phyloP scores from a whole-genome alignment of 2,888 invertebrate species.

The Polyploca ridens region DNA sequence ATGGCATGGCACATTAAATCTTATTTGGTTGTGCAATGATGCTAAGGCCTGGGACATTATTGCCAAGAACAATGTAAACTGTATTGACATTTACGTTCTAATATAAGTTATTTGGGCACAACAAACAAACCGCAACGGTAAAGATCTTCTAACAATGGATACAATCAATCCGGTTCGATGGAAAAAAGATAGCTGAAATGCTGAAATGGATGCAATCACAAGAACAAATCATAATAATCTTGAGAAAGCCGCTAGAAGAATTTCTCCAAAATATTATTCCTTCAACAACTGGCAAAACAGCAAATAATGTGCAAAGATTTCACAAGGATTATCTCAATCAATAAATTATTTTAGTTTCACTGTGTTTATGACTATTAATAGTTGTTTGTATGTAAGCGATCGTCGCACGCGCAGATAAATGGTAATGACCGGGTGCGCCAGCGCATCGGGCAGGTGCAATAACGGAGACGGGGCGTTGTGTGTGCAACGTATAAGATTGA shows the following conservation, averaged over 20 bases:
- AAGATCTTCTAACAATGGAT: background rate
- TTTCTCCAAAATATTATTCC: too few species aligned
- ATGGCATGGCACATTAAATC: constrained; percentile 60
- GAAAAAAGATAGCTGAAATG: background rate
- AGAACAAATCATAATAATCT: constrained; percentile 15
- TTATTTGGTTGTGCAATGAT: constrained; percentile 50
- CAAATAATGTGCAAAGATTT: constrained; percentile 42
- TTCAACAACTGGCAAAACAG: constrained; percentile 21
- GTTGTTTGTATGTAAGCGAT: constrained; percentile 45
- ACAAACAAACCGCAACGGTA: constrained; percentile 15
- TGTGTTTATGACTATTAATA: constrained; percentile 52
- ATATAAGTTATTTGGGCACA: constrained; percentile 41
- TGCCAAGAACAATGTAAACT: constrained; percentile 49
- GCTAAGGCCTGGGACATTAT: constrained; percentile 39
- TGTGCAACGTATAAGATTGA: background rate
- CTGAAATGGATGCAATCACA: constrained; percentile 12
- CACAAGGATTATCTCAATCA: constrained; percentile 50
- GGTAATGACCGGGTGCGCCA: constrained; percentile 45
- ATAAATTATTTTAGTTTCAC: constrained; percentile 54
- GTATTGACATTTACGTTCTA: constrained; percentile 66
- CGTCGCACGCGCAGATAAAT: constrained; percentile 43
- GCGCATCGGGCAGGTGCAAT: constrained; percentile 39
- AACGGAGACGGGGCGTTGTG: background rate
- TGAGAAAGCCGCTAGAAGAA: too few species aligned
- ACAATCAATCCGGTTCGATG: background rate